Base-by-base conservation (phyloP, 2,113 vertebrate genomes). In the Corythaixoides concolor region DNA sequence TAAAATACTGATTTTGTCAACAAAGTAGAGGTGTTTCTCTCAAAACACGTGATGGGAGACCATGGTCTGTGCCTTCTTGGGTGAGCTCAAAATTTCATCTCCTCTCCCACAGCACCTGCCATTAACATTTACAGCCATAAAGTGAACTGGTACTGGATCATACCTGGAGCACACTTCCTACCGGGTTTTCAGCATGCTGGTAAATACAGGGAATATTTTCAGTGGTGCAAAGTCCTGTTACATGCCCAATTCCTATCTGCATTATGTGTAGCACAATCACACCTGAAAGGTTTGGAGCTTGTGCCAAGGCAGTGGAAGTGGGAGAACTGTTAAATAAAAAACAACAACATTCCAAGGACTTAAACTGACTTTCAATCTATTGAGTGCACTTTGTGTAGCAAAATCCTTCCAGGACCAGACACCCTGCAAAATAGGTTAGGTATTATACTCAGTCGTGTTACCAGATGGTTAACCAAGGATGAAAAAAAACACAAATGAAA, bases 381-480 rank as follows among this genome's bases (percentile, higher is more conserved):
- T 28, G 45, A 81, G 13, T 49, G 22, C 52, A 53, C 19, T 59
- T 55, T 13, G 16, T 39, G 35, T 14, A 82, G 82, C 62, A 86
- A 92, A 95, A 92, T 39, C 68, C 70, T 86, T 73, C 55, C 56
- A 83, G 47, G 59, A 83, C n/a, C 72, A 95, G 83, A 80, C 55
- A 86, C 50, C 9, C 62, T 39, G 32, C 28, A 74, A 90, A 92
- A 80, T 6, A 67, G 63, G n/a, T n/a, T 70, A 39, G 33, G 59
- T 77, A 69, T 84, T 81, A 59, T 15, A 80, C 27, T 32, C 66
- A 45, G 45, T 80, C 47, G 27, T 27, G 20, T 73, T 81, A 77
- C 75, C 55, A 81, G 50, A 92, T 53, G 37, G 45, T 84, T 66
- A 93, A 70, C 32, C 55, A 67, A 75, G 88, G 43, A 4, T 76